These are phyloP conservation scores for Ypsolopha sequella DNA, from an alignment of 2,888 invertebrate genomes.

Conservation along the genomic window DNA sequence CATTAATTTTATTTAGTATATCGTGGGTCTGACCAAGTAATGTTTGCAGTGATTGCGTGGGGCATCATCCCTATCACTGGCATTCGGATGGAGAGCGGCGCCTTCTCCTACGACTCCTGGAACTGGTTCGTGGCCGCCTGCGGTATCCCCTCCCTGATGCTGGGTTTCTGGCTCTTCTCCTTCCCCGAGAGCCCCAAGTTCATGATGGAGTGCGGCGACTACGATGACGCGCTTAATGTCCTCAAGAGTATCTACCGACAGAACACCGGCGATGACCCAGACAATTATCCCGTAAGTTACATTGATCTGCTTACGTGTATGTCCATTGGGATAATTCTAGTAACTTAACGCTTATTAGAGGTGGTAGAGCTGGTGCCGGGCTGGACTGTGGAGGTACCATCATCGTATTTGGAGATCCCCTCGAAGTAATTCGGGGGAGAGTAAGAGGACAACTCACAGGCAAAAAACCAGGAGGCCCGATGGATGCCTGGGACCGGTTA, in stretches of 20 bases:
- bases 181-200: conserved; percentile 90
- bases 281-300: conserved; percentile 77
- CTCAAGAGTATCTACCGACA: conserved; percentile 77
- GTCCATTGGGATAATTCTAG: neutral
- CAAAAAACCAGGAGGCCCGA: too few relatives aligned
- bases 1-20: too few relatives aligned
- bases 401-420: too few relatives aligned
- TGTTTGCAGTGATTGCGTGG: conserved; percentile 79
- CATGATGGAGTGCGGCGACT: conserved; percentile 83
- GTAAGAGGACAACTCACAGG: too few relatives aligned
- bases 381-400: too few relatives aligned
- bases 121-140: conserved; percentile 84
- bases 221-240: conserved; percentile 78
- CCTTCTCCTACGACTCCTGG: conserved; percentile 82
- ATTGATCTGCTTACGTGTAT: neutral
- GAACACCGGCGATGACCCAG: conserved; percentile 79
- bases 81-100: conserved; percentile 67
- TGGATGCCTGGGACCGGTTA: too few relatives aligned
- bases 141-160: conserved; percentile 76
- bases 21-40: too few relatives aligned
- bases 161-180: conserved; percentile 77
- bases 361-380: too few relatives aligned
- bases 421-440: too few relatives aligned
- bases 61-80: conserved; percentile 78
- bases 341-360: too few relatives aligned